phyloP scores from a whole-genome alignment of 1,140 invertebrate genomes.

The Cydia amplana region DNA sequence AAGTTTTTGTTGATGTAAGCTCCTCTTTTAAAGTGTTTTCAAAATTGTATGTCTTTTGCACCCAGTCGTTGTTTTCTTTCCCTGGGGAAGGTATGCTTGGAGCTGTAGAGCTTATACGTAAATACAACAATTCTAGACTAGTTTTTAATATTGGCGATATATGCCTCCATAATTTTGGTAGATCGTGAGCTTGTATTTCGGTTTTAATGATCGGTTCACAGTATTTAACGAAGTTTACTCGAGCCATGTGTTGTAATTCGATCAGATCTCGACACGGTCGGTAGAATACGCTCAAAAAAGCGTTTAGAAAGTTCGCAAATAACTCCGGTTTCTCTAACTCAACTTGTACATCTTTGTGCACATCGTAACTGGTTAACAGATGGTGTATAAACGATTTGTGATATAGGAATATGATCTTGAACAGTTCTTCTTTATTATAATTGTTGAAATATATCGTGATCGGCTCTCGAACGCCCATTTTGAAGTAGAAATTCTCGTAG shows the following conservation, averaged over 20 bases:
- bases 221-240: slow-evolving; percentile 86
- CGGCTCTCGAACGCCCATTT: slow-evolving; percentile 86
- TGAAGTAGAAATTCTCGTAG: slow-evolving; percentile 89
- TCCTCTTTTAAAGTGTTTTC: slow-evolving; percentile 72
- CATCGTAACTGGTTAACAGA: slow-evolving; percentile 51
- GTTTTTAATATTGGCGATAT: slow-evolving; percentile 87
- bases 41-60: slow-evolving; percentile 50
- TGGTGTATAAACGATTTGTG: slow-evolving; percentile 63
- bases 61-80: slow-evolving; percentile 56
- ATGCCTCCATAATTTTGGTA: slow-evolving; percentile 87
- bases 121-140: slow-evolving; percentile 88
- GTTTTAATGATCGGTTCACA: slow-evolving; percentile 84
- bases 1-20: slow-evolving; percentile 77
- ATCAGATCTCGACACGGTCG: slow-evolving; percentile 89
- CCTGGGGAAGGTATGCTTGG: slow-evolving; percentile 49
- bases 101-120: slow-evolving; percentile 81
- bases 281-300: slow-evolving; percentile 90
- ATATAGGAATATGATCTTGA: slow-evolving; percentile 83
- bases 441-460: slow-evolving; percentile 89
- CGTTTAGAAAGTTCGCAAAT: slow-evolving; percentile 88
- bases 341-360: slow-evolving; percentile 48
- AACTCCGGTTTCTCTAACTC: slow-evolving; percentile 80
- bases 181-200: slow-evolving; percentile 81
- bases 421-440: slow-evolving; percentile 88
- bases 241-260: slow-evolving; percentile 87